Base-by-base conservation (phyloP, 2,113 vertebrate genomes). In the Rhinopithecus roxellana region DNA sequence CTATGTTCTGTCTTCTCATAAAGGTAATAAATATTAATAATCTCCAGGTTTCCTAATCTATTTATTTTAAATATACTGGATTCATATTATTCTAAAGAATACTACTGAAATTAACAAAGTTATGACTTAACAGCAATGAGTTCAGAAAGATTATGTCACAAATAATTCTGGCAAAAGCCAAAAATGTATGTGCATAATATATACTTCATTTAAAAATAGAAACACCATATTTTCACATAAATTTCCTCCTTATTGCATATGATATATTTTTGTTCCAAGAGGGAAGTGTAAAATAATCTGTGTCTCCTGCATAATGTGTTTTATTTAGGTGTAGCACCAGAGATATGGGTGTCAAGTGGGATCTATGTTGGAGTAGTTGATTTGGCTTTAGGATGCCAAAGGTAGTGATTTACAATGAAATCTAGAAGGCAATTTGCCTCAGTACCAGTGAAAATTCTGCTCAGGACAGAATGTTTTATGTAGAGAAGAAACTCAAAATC, bases 151-250 rank as follows among this genome's bases (percentile, higher is more conserved):
- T 52, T 50, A 93, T 25, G 22, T 32, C 20, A 84, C 9, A 82
- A 96, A 89, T 80, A 85, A 90, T 84, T 93, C 38, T 74, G 87
- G 45, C 27, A 95, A 40, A 90, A 94, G 12, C 22, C 13, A 2
- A 79, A 97, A 81, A 57, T 2, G 90, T 25, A 74, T 64, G 32
- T 97, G 43, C 6, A 92, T n/a, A 59, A 40, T 23, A 64, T 80
- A 69, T 64, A 96, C 7, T 50, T 82, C 35, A 70, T n/a, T 91
- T 83, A 69, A 96, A 97, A 93, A 93, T 5, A 94, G 32, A 95
- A 92, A 45, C 2, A 27, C 23, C 35, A 9, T 75, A 77, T 93
- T 93, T 74, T 83, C 77, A 79, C 35, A 79, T 38, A 30, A 20
- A 86, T 89, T 80, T 93, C 17, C 70, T 91, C 30, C 38, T 83